phyloP scores from a whole-genome alignment of 2,888 invertebrate species.

The Phaedon cochleariae region DNA sequence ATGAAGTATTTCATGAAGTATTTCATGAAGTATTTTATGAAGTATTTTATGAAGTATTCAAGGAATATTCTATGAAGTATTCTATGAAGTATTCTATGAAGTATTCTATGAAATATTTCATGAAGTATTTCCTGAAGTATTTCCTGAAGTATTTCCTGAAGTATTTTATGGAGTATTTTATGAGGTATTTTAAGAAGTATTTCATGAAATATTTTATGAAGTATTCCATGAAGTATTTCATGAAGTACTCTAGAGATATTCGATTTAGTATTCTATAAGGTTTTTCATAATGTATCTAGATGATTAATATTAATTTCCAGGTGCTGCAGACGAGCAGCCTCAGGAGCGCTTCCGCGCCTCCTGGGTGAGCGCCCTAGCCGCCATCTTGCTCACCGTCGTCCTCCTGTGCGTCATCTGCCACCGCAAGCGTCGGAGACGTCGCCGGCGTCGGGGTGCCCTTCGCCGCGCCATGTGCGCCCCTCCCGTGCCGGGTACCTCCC shows the following conservation, averaged over 20 bases:
- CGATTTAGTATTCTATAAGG: conserved; percentile 57
- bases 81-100: neutral
- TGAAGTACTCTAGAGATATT: neutral
- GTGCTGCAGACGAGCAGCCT: conserved; percentile 55
- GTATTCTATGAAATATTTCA: neutral
- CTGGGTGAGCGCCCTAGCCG: conserved; percentile 58
- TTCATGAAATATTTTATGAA: neutral
- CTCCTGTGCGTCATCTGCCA: conserved; percentile 67
- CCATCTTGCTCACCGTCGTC: conserved; percentile 62
- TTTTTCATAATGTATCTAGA: no score
- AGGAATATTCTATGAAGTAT: neutral
- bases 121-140: neutral
- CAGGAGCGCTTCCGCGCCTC: conserved; percentile 53
- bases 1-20: neutral
- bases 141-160: neutral
- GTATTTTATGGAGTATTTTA: neutral
- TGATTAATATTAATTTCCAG: no score
- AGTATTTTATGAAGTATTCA: neutral
- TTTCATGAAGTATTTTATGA: neutral
- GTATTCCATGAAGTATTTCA: neutral
- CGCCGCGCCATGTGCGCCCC: conserved; percentile 59
- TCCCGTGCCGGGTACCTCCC: conserved; percentile 57
- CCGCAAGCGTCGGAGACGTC: conserved; percentile 62
- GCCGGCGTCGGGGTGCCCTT: conserved; percentile 62
- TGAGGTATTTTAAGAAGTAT: neutral